Conservation (phyloP, 2,797 vertebrate species). For the Enteromius treurensis region DNA sequence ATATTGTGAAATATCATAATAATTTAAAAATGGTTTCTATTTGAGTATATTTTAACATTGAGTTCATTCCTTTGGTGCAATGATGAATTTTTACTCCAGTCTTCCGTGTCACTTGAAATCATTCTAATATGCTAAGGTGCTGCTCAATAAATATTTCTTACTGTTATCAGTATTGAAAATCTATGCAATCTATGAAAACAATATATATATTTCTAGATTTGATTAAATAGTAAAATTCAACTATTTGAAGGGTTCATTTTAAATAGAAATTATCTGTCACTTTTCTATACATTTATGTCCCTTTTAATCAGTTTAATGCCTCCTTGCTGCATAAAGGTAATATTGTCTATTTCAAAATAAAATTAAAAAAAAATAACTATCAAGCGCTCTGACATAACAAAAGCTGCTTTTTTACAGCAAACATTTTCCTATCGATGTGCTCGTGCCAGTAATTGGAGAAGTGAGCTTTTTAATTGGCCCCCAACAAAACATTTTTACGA, state of each 20-base stretch:
- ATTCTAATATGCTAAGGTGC: not conserved
- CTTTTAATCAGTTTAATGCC: not conserved
- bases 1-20: not conserved
- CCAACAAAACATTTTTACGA: conserved; percentile 13
- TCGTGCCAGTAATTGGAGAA: not conserved
- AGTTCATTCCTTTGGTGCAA: not conserved
- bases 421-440: not conserved
- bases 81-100: not conserved
- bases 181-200: too few species aligned
- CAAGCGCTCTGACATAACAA: not conserved
- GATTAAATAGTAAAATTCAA: not conserved
- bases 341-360: not conserved
- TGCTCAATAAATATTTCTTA: not conserved
- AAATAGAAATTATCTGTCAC: not conserved
- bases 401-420: conserved; percentile 7
- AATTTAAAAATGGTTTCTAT: not conserved
- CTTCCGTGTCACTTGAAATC: not conserved
- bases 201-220: not conserved
- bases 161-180: not conserved
- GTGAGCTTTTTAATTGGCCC: conserved; percentile 16
- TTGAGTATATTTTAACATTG: not conserved
- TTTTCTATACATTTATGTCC: not conserved
- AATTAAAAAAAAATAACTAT: not conserved
- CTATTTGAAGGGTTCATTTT: not conserved
- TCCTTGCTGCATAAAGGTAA: not conserved